These are phyloP conservation scores for Passer montanus DNA, from an alignment of 2,113 vertebrate species.

Conservation along the genomic window DNA sequence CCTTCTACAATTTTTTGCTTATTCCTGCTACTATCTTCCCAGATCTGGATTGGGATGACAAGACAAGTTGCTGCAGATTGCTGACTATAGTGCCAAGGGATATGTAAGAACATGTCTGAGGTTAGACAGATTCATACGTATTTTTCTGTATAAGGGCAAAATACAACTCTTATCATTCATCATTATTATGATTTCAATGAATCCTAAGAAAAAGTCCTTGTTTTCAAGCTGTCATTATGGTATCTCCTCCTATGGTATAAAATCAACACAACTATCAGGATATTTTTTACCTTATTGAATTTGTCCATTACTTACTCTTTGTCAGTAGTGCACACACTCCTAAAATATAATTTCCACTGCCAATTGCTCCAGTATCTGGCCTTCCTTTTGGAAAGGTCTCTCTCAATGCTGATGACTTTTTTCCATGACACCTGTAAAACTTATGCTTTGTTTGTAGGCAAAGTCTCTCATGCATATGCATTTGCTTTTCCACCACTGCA, in stretches of 20 bases:
- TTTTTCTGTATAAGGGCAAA: not conserved
- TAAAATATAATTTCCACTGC: not conserved
- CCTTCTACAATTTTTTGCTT: not conserved
- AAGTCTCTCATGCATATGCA: not conserved
- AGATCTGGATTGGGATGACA: not conserved
- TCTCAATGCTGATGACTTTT: not conserved
- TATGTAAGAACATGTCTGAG: not conserved
- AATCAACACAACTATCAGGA: not conserved
- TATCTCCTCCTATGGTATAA: not conserved
- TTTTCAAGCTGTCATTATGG: not conserved
- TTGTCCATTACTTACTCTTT: not conserved
- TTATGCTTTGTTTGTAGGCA: not conserved
- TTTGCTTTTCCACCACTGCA: not conserved
- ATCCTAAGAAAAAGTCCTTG: not conserved
- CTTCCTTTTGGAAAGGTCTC: not conserved
- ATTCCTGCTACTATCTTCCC: not conserved
- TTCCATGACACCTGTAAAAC: not conserved
- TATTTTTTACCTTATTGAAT: not conserved
- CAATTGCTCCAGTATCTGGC: accelerated
- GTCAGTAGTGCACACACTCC: not conserved
- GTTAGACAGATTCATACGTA: not conserved
- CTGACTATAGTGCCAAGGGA: not conserved
- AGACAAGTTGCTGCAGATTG: not conserved
- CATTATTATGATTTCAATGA: not conserved
- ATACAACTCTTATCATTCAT: not conserved